These are phyloP conservation scores for Aplochiton taeniatus DNA, from an alignment of 2,797 vertebrate genomes.

Conservation along the genomic window DNA sequence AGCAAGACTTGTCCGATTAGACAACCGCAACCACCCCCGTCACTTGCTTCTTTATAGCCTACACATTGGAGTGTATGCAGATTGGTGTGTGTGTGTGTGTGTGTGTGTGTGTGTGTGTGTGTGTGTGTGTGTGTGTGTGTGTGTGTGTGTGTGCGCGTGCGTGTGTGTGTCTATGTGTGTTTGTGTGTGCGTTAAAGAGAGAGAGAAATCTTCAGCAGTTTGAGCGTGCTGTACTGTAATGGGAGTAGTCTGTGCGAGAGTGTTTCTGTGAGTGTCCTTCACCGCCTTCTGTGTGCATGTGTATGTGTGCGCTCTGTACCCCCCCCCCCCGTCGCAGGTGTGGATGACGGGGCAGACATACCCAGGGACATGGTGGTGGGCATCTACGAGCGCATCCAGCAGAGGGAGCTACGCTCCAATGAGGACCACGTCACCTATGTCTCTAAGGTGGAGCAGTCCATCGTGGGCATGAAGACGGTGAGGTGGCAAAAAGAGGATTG, in stretches of 20 bases:
- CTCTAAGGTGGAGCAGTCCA: conserved; percentile 97
- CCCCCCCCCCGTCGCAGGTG: conserved; percentile 81
- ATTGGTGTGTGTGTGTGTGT: too few relatives aligned
- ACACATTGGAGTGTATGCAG: too few relatives aligned
- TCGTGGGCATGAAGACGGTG: conserved; percentile 92
- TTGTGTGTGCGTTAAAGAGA: neutral
- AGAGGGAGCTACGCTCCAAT: conserved; percentile 96
- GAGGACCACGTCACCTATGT: conserved; percentile 98
- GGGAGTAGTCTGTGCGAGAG: neutral
- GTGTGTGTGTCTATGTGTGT: neutral
- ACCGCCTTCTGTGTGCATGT: neutral
- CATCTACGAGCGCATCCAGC: conserved; percentile 97
- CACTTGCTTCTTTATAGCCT: too few relatives aligned
- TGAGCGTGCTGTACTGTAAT: neutral
- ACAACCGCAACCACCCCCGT: too few relatives aligned
- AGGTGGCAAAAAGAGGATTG: conserved; percentile 42
- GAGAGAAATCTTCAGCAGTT: neutral
- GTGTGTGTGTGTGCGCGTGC: neutral
- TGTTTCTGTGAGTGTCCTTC: neutral
- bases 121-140: neutral
- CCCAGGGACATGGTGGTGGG: conserved; percentile 96
- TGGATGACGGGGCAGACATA: conserved; percentile 97
- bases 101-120: neutral
- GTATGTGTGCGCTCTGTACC: neutral
- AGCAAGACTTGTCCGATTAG: too few relatives aligned